phyloP scores from a whole-genome alignment of 2,797 vertebrate genomes.

The Sebastes nivosus region DNA sequence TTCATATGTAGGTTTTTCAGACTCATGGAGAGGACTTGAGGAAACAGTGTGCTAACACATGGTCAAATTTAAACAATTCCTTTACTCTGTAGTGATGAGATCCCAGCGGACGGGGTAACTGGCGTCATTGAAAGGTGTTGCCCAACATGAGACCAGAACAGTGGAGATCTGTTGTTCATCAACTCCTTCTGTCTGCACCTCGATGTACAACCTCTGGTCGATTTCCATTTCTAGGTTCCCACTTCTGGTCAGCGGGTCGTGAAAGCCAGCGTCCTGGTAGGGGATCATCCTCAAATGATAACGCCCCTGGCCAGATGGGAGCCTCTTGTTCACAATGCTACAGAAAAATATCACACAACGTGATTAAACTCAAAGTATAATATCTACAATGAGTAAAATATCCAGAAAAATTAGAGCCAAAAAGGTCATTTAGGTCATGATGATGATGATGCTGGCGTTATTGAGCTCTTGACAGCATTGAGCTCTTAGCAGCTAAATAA shows the following conservation, averaged over 20 bases:
- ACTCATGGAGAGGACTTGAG: not conserved
- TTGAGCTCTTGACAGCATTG: too few species aligned
- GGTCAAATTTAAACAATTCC: not conserved
- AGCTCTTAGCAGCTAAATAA: too few species aligned
- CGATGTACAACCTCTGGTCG: conserved; percentile 66
- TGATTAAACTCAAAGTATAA: too few species aligned
- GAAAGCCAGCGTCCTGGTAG: conserved; percentile 64
- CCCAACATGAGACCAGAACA: conserved; percentile 77
- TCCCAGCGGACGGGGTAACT: conserved; percentile 57
- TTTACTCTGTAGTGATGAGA: conserved; percentile 73
- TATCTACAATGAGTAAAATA: too few species aligned
- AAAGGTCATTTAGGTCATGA: too few species aligned
- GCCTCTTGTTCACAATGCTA: conserved; percentile 57
- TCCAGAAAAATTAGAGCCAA: too few species aligned
- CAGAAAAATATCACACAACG: too few species aligned
- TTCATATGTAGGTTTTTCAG: not conserved
- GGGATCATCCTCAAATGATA: conserved; percentile 68
- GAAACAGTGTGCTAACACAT: not conserved
- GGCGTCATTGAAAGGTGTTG: conserved; percentile 62
- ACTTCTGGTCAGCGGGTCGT: conserved; percentile 14
- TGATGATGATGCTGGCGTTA: too few species aligned
- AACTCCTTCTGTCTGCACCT: conserved; percentile 61
- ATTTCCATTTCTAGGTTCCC: conserved; percentile 43
- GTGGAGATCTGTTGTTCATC: conserved; percentile 61
- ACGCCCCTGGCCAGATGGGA: conserved; percentile 57